Base-by-base conservation (phyloP, 2,797 vertebrate species). In the Cynodonichthys magdalenae region DNA sequence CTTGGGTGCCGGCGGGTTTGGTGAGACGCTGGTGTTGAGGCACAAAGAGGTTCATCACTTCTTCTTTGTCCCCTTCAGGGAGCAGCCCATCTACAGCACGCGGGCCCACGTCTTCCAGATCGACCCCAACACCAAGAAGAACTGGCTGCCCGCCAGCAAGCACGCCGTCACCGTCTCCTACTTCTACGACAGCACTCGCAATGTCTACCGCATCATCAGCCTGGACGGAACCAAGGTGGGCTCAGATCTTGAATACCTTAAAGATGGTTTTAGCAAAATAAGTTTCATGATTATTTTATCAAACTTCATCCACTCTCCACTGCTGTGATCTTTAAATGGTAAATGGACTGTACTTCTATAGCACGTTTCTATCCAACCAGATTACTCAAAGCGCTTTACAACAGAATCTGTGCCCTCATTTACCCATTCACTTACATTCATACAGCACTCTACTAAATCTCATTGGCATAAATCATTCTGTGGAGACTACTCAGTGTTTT, bases 101-200 rank as follows among this genome's bases (percentile, higher is more conserved):
- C 88, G 96, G 92, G 97, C 97, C 87, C 97, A 99, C 34, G 97
- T 99, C 95, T 99, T 99, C 96, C 97, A 99, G 91, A 99, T 99
- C 62, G 97, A 99, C 91, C 97, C 97, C 82, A 98, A 94, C 92
- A 99, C 97, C 77, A 99, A 99, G 93, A 99, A 98, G 92, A 99
- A 99, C 95, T 99, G 97, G 97, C 92, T 99, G 90, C 95, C 97
- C 82, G 97, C 97, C 91, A 99, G 97, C 94, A 99, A 99, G 92
- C 97, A 99, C 66, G 97, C 97, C 27, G 97, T 99, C 90, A 98
- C 97, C 47, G 97, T 99, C 81, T 99, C 97, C 90, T 99, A 97
- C 89, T 99, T 99, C 92, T 99, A 98, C 67, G 97, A 99, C 94
- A 98, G 96, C 93, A 98, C 97, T 82, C 95, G 97, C 88, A 98